phyloP scores from a whole-genome alignment of 1,140 invertebrate genomes.

The Diabrotica virgifera region DNA sequence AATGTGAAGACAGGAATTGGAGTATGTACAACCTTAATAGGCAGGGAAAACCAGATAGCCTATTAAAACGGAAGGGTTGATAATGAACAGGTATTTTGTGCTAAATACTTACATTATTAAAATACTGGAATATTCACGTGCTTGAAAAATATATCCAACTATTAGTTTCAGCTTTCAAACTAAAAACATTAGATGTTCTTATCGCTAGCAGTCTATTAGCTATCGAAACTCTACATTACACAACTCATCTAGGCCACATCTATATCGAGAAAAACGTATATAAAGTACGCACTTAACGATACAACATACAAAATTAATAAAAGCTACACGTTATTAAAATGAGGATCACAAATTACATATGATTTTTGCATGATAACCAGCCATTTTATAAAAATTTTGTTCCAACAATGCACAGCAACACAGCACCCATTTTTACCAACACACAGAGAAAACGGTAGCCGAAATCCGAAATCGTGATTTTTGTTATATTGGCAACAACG shows the following conservation, averaged over 20 bases:
- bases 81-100: background rate
- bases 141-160: background rate
- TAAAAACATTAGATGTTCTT: conserved; percentile 20
- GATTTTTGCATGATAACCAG: conserved; percentile 23
- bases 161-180: background rate
- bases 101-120: background rate
- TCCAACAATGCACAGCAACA: conserved; percentile 36
- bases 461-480: background rate
- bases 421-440: conserved; percentile 5
- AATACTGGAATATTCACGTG: background rate
- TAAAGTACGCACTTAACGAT: conserved; percentile 1
- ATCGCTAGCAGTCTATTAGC: conserved; percentile 8
- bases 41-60: background rate
- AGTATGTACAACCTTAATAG: background rate
- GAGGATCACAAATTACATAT: conserved; percentile 15
- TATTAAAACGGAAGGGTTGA: background rate
- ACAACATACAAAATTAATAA: background rate
- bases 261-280: conserved; percentile 15
- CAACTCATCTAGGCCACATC: conserved; percentile 19
- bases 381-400: conserved; percentile 36
- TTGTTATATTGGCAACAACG: background rate
- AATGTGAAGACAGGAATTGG: background rate
- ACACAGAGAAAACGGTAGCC: background rate
- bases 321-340: conserved; percentile 7
- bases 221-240: conserved; percentile 31